Base-by-base conservation (phyloP, 92 coral and sea anemone species). In the Pocillopora meandrina region DNA sequence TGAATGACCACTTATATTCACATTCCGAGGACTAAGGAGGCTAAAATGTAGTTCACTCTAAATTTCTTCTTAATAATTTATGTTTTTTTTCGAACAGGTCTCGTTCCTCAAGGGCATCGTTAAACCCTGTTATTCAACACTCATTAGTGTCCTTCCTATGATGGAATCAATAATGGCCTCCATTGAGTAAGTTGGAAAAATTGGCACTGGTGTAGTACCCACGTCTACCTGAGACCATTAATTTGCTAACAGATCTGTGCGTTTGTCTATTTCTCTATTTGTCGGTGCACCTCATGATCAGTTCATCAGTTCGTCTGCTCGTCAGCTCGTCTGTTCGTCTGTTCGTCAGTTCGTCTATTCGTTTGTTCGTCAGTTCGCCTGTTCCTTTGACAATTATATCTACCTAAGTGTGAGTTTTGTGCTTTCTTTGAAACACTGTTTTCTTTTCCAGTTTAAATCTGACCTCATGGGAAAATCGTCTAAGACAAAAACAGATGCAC, bases 21-120 rank as follows among this genome's bases (percentile, higher is more conserved):
- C 52, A 42, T 42, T 42, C 52, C 5, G 52, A 3, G 52, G 52
- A 42, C 52, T 42, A 42, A 42, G 52, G 52, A 42, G 52, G 52
- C 52, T 42, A 42, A 42, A 42, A 42, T 42, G 8, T 42, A 42
- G 52, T 42, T 42, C 52, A 2, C 52, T 7, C 8, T 7, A 42
- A 42, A 42, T 7, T 42, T 42, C 59, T 42, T 6, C 12, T 35
- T n/a, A 49, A 63, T 64, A 4, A 19, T 55, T 20, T 17, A 19
- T 49, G 31, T 42, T 49, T 2, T 14, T 73, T 20, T 1, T 88
- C 79, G 59, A 20, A 31, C 56, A 96, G 96, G 87, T 92, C 19
- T 89, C 93, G 15, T 94, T 96, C 79, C 82, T 96, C 60, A 92
- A 91, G 70, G 98, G 95, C 2, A 90, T 94, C 34, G 98, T 92